These are phyloP conservation scores for Neoitamus cyanurus DNA, from an alignment of 2,888 invertebrate species.

Conservation along the genomic window DNA sequence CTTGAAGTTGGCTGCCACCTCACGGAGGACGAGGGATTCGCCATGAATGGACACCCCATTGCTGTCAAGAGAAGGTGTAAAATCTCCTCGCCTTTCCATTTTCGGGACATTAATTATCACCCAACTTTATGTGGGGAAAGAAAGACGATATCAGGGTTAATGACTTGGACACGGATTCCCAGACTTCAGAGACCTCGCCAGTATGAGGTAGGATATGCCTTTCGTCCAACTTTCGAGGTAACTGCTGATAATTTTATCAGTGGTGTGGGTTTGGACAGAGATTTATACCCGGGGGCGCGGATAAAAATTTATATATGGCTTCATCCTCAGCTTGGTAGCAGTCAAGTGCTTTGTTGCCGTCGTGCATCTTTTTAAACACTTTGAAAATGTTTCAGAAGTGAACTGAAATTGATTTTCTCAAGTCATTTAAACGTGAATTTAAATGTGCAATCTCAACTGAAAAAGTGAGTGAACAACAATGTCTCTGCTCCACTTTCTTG, in stretches of 20 bases:
- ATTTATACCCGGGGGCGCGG: neutral
- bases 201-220: constrained; percentile 3
- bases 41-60: neutral
- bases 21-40: neutral
- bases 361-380: neutral
- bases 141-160: constrained; percentile 1
- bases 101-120: constrained; percentile 19
- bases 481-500: neutral
- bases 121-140: constrained; percentile 19
- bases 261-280: neutral
- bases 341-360: neutral
- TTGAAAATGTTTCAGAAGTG: neutral
- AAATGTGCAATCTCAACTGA: neutral
- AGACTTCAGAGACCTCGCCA: neutral
- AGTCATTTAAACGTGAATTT: neutral
- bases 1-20: neutral
- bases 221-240: neutral
- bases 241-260: constrained; percentile 5
- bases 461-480: neutral
- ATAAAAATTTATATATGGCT: neutral
- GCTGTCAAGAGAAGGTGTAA: neutral
- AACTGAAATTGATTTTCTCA: neutral
- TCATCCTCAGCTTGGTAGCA: neutral
- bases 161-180: constrained; percentile 2
- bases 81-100: neutral